Conservation (phyloP, 2,113 vertebrate species). For the Lycaon pictus region DNA sequence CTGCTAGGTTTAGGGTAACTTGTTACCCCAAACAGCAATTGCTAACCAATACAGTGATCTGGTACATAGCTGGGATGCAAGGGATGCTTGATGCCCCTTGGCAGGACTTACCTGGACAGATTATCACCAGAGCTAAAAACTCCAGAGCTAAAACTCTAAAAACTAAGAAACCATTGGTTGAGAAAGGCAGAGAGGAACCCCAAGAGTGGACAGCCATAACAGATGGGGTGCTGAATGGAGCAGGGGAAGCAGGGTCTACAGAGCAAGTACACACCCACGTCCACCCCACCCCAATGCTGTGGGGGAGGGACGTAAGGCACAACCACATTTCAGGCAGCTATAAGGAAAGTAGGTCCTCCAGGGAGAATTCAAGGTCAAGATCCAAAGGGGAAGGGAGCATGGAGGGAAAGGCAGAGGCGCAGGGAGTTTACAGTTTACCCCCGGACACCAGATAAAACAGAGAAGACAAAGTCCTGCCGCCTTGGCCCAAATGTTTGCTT, state of each 20-base stretch:
- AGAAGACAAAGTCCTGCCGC: not conserved
- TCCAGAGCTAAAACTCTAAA: too few species aligned
- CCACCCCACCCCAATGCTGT: rapidly evolving
- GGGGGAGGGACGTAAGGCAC: not conserved
- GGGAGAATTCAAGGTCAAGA: not conserved
- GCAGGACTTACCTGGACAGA: not conserved
- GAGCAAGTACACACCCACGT: not conserved
- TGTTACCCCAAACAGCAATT: not conserved
- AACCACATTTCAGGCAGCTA: not conserved
- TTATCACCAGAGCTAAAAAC: not conserved
- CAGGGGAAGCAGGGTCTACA: rapidly evolving
- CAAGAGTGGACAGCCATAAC: not conserved
- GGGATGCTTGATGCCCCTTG: not conserved
- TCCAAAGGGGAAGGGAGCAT: not conserved
- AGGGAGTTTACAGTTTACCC: not conserved
- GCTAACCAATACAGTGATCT: not conserved
- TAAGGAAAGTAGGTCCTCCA: not conserved
- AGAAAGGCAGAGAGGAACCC: not conserved
- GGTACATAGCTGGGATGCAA: not conserved
- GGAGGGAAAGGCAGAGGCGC: not conserved
- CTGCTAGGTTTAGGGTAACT: not conserved
- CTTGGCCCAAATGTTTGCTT: not conserved
- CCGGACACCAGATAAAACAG: not conserved
- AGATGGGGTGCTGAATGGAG: not conserved
- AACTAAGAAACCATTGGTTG: rapidly evolving